Base-by-base conservation (phyloP, 2,113 vertebrate genomes). In the Silurus meridionalis region DNA sequence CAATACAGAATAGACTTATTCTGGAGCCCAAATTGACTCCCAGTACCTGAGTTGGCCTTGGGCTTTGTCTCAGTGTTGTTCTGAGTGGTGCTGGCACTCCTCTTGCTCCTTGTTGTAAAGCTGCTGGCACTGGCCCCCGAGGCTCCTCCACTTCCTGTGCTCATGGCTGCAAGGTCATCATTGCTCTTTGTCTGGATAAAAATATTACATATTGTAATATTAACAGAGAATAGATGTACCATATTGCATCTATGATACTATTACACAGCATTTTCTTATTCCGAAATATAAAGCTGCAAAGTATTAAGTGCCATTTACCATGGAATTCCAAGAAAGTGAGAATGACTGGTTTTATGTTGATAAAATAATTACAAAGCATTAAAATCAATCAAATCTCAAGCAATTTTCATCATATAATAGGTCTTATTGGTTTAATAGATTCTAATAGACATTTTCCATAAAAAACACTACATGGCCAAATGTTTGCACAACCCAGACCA, bases 81-180 rank as follows among this genome's bases (percentile, higher is more conserved):
- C 6, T 93, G 75, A 55, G 93, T 88, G 25, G 94, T 90, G 46
- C 91, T 85, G 88, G 89, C 94, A 82, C 94, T 96, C 92, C 95
- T 97, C 72, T 94, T 95, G 90, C 93, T 95, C 74, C 95, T 95
- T 89, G 95, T 94, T 48, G 93, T 94, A 52, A 94, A 91, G 81
- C 57, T 87, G 83, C 79, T 87, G 83, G 79, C 61, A 64, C 71
- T 90, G 90, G 93, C 94, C 5, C 91, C 86, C 17, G 92, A 92
- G 25, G 94, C 94, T 72, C 82, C 75, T 85, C 85, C 71, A 69
- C 93, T 95, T 87, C 95, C 95, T 90, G 95, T 92, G 87, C 94
- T 96, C 79, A 93, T 94, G 0, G 95, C 94, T 92, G 96, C 90
- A 75, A 97, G 96, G 88, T 97, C 96, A 94, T 97, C 96, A 0